Evolutionary conservation across 2,797 vertebrate species (phyloP), one percentile per base, ranked within the genome.

Genomic region (Arrhamphus sclerolepis): DNA sequence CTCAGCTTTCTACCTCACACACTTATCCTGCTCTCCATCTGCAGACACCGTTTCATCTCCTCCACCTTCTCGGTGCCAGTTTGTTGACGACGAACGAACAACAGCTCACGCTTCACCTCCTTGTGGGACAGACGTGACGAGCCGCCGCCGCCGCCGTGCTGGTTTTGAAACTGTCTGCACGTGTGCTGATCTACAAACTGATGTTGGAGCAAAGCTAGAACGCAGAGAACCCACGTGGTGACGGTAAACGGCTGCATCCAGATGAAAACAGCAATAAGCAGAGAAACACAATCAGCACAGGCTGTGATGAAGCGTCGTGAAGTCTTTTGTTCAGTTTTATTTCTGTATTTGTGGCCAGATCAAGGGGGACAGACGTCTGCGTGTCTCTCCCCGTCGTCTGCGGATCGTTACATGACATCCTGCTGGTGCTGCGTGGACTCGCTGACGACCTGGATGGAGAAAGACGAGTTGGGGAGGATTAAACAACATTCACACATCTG

Each of bases 381-480:
- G 6, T 16, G 26, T 26, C n/a, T 28, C 56, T 40, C 7, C 19
- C 61, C 31, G 2, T 46, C 61, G 34, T 39, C n/a, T 56, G 50
- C 51, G 40, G 47, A 3, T 26, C 11, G 11, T 75, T 93, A 98
- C 80, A 96, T 93, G 84, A 95, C 77, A 81, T 98, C 95, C 0
- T 96, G 92, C 75, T 98, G 94, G 75, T 97, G 95, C 90, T 98
- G 95, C 76, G 94, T 94, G 11, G 96, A 96, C 88, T 98, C 96
- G 0, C 95, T 97, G 84, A 97, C 93, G 8, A 97, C 94, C 96
- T 97, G 78, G 1, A 43, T 51, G 2, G n/a, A 43, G 17, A 70
- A 19, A 50, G 18, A 38, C 3, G 14, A 16, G 22, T 49, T 31
- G 48, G 49, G 28, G 19, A 28, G 21, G n/a, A 11, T 7, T n/a